Base-by-base conservation (phyloP, 2,113 vertebrate species). In the Oplegnathus fasciatus region DNA sequence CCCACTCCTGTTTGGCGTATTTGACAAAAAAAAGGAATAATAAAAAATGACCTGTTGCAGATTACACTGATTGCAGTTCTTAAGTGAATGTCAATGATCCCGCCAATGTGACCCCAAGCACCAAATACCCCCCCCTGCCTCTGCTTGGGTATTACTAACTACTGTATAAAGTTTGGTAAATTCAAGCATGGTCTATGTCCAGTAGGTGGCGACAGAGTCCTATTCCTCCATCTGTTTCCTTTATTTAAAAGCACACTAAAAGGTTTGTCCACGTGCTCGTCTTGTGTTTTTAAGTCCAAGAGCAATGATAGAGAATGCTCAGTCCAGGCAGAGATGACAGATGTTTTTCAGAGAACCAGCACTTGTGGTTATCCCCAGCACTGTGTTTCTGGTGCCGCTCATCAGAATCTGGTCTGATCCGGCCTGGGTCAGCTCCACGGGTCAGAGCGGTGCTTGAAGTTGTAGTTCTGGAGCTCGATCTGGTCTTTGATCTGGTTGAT, bases 401-500 rank as follows among this genome's bases (percentile, higher is more conserved):
- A 50, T 34, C 28, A 73, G 24, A 32, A 42, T 60, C 37, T 9
- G 37, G 65, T 68, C 9, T 11, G 11, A 62, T 73, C 64, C 6
- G 18, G 46, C 17, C 26, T 22, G 20, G 64, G 74, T 96, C 93
- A 96, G 65, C 79, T 88, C 97, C 97, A 99, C 0, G 96, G 97
- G 83, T 99, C 98, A 0, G 94, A 91, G 11, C 72, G 95, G 91
- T 98, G 98, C 90, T 94, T 95, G 68, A 88, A 78, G 88, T 95
- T 97, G 95, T 99, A 98, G 68, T 95, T 92, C 94, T 98, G 97
- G 17, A 99, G 96, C 82, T 96, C 93, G 57, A 99, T 94, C 94
- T 99, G 98, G 88, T 99, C 97, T 65, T 95, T 95, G 90, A 99
- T 97, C 95, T 99, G 98, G 92, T 92, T 97, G 86, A 98, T 95